Conservation (phyloP, 2,113 vertebrate genomes). For the Protomyctophum bolini region DNA sequence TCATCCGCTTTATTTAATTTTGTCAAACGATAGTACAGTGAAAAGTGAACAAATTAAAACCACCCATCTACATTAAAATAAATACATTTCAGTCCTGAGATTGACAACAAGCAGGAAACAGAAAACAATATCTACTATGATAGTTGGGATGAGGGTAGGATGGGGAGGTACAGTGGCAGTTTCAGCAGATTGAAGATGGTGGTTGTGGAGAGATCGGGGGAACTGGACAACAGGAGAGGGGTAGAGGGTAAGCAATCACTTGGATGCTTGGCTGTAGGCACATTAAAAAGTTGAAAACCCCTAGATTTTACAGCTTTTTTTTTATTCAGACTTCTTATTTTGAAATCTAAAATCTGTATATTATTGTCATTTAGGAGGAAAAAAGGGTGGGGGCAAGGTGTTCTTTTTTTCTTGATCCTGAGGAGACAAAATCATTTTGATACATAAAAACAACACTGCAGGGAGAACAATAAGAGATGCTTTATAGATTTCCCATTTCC, state of each 20-base stretch:
- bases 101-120: constrained; percentile 75
- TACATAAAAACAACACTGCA: constrained; percentile 80
- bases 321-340: constrained; percentile 75
- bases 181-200: constrained; percentile 74
- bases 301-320: constrained; percentile 74
- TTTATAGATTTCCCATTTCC: constrained; percentile 81
- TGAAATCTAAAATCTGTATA: constrained; percentile 70
- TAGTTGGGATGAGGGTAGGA: constrained; percentile 34
- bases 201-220: constrained; percentile 59
- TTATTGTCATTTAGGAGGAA: constrained; percentile 50
- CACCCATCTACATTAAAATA: constrained; percentile 75
- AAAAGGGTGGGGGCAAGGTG: constrained; percentile 47
- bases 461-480: constrained; percentile 78
- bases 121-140: constrained; percentile 65
- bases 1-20: constrained; percentile 77
- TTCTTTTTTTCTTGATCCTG: constrained; percentile 79
- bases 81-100: constrained; percentile 80
- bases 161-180: constrained; percentile 62
- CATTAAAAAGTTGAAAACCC: constrained; percentile 75
- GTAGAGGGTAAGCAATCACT: constrained; percentile 71
- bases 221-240: constrained; percentile 62
- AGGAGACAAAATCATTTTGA: constrained; percentile 79
- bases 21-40: constrained; percentile 78
- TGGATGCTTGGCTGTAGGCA: constrained; percentile 76
- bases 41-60: constrained; percentile 72